These are phyloP conservation scores for Paraescarpia echinospica DNA, from an alignment of 1,140 invertebrate genomes.

Conservation along the genomic window DNA sequence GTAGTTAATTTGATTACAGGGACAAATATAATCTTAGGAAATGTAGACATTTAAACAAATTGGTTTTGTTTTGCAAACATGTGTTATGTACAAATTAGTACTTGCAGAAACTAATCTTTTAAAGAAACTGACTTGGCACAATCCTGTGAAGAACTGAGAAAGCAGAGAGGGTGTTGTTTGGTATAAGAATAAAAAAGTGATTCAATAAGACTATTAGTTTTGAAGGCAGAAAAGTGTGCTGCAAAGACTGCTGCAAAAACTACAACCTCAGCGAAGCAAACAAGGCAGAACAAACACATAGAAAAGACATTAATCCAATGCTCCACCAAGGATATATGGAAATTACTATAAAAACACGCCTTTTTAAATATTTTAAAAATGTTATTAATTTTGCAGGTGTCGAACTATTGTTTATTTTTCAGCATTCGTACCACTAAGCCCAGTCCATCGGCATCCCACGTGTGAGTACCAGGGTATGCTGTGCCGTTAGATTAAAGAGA, in stretches of 20 bases:
- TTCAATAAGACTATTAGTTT: no score
- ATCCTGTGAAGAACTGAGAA: not conserved
- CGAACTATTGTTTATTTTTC: not conserved
- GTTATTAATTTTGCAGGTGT: not conserved
- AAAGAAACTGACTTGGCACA: not conserved
- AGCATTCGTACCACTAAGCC: not conserved
- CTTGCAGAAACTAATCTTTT: not conserved
- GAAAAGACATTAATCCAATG: not conserved
- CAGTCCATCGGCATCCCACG: not conserved
- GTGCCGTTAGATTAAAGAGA: no score
- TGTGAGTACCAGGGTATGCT: not conserved
- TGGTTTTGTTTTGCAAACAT: not conserved
- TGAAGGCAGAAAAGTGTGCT: no score
- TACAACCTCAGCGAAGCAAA: not conserved
- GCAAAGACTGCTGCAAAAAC: not conserved
- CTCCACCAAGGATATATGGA: not conserved
- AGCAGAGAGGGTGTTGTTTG: not conserved
- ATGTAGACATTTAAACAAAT: not conserved
- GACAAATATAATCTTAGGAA: no score
- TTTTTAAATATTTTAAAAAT: not conserved
- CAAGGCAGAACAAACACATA: no score
- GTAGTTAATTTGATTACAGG: no score
- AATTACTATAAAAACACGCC: not conserved
- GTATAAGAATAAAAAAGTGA: no score
- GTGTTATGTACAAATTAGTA: not conserved